phyloP scores from a whole-genome alignment of 2,888 invertebrate species.

The Drosophila buzzatii region DNA sequence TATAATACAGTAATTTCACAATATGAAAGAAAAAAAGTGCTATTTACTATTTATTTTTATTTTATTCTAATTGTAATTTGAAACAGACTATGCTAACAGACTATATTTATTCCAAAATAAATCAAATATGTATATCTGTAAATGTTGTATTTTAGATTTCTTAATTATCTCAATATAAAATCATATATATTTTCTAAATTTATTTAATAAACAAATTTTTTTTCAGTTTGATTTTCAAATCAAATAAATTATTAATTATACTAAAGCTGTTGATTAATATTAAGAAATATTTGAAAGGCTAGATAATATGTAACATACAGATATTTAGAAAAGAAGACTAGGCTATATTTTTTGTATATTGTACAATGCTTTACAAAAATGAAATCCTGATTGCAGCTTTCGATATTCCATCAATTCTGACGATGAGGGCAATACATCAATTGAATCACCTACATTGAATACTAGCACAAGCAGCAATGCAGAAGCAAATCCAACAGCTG shows the following conservation, averaged over 20 bases:
- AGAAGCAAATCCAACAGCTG: constrained; percentile 7
- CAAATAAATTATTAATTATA: too few relatives aligned
- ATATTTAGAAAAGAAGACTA: too few relatives aligned
- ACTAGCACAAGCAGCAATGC: constrained; percentile 10
- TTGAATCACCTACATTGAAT: constrained; percentile 59
- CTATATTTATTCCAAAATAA: background rate
- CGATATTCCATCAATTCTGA: constrained; percentile 81
- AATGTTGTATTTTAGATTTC: too few relatives aligned
- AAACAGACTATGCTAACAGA: background rate
- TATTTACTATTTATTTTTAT: background rate
- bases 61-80: background rate
- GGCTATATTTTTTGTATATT: background rate
- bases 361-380: background rate
- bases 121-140: background rate
- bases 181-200: too few relatives aligned
- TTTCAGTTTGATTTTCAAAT: background rate
- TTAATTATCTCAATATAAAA: too few relatives aligned
- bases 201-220: background rate
- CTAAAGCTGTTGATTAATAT: background rate
- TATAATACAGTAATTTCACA: background rate
- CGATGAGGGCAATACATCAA: constrained; percentile 78
- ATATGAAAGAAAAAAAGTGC: background rate
- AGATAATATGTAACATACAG: background rate
- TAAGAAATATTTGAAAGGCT: background rate
- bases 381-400: constrained; percentile 65